A percentile compares a stretch with the other conserved stretches of the same genome.
These are phyloP conservation scores for Heteromormyrus szaboi DNA, from an alignment of 2,797 vertebrate species.

Conservation along the genomic window DNA sequence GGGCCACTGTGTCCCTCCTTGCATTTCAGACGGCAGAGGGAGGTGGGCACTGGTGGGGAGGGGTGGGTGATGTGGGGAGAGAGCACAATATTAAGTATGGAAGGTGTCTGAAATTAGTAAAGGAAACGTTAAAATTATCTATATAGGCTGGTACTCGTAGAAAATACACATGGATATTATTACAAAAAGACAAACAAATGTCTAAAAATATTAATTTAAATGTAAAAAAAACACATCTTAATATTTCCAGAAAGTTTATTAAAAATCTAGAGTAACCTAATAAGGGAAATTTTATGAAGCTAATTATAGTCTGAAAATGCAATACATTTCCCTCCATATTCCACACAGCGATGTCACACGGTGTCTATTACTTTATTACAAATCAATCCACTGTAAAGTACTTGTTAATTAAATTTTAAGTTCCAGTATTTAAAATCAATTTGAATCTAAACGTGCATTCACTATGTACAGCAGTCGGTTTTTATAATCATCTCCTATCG, in stretches of 20 bases:
- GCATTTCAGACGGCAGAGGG: constrained; percentile 44
- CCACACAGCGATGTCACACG: not conserved
- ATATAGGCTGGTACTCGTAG: not conserved
- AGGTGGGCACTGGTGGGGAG: constrained; percentile 25
- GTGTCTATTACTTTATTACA: not conserved
- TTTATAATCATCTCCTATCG: not conserved
- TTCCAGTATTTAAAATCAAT: not conserved
- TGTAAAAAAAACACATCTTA: not conserved
- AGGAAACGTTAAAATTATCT: not conserved
- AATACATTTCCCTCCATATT: not conserved
- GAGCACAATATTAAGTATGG: not conserved
- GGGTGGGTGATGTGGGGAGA: not conserved
- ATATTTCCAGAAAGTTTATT: not conserved
- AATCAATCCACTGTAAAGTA: not conserved
- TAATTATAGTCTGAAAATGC: not conserved
- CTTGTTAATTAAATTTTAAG: not conserved
- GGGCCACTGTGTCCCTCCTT: constrained; percentile 61
- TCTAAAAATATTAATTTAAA: not conserved
- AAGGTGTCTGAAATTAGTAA: not conserved
- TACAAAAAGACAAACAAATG: not conserved
- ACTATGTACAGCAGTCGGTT: not conserved
- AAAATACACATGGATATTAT: not conserved
- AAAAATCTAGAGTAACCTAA: not conserved
- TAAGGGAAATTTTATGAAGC: not conserved
- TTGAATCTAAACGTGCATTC: not conserved